Percentiles rank a stretch among this genome's conserved stretches.
Evolutionary conservation across 2,888 invertebrate species (phyloP).

Genomic region (Heliconius ethilla): DNA sequence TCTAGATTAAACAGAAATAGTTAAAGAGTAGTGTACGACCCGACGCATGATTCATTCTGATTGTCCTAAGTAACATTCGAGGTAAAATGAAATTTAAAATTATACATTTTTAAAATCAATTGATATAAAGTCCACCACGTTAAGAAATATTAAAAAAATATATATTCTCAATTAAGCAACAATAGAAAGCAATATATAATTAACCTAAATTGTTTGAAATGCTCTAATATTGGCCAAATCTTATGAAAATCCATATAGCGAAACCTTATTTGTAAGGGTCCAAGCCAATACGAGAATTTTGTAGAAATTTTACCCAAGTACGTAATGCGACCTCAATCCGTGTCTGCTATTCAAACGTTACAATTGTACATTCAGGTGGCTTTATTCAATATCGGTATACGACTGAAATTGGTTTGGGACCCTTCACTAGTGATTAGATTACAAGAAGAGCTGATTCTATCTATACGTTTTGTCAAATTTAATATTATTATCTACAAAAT

Average conservation of each 20-base stretch:
- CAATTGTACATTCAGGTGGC: slow-evolving; percentile 43
- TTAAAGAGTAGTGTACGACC: too few relatives aligned
- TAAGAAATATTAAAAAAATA: too few relatives aligned
- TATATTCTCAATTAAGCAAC: not conserved
- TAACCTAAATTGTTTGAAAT: too few relatives aligned
- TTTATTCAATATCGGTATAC: slow-evolving; percentile 48
- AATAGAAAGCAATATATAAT: not conserved
- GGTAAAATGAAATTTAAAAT: too few relatives aligned
- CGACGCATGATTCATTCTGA: too few relatives aligned
- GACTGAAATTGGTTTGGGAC: slow-evolving; percentile 43
- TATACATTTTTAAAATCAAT: too few relatives aligned
- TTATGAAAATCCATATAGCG: not conserved
- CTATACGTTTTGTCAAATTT: not conserved
- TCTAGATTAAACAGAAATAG: too few relatives aligned
- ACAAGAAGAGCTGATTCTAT: slow-evolving; percentile 25
- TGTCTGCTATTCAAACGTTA: slow-evolving; percentile 40
- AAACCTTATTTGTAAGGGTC: slow-evolving; percentile 30
- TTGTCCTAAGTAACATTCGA: too few relatives aligned
- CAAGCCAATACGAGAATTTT: slow-evolving; percentile 33
- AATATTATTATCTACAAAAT: not conserved
- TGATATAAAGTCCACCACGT: too few relatives aligned
- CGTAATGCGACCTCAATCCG: slow-evolving; percentile 39
- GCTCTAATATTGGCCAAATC: not conserved
- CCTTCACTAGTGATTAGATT: slow-evolving; percentile 39
- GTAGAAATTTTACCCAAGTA: slow-evolving; percentile 35